A percentile compares a stretch with the other conserved stretches of the same genome.
These are phyloP conservation scores for Micrasema minimum DNA, from an alignment of 1,140 invertebrate genomes.

Conservation along the genomic window DNA sequence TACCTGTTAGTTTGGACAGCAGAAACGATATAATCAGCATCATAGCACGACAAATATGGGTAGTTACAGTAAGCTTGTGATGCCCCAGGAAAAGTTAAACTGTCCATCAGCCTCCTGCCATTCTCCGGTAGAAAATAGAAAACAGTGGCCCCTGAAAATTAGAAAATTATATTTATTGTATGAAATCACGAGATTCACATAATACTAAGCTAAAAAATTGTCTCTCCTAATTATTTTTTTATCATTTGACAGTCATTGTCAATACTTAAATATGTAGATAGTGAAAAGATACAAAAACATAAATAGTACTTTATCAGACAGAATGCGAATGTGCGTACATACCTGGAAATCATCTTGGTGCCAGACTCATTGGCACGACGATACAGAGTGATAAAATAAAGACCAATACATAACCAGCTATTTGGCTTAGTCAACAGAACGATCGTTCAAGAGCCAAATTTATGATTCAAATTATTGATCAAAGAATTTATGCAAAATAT, in stretches of 20 bases:
- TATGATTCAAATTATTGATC: no score
- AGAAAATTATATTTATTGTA: not conserved
- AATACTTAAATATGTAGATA: no score
- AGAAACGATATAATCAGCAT: constrained; percentile 80
- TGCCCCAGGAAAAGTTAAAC: constrained; percentile 85
- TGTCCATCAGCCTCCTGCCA: constrained; percentile 86
- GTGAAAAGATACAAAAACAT: no score
- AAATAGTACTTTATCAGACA: no score
- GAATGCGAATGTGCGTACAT: no score
- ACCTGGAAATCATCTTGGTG: constrained; percentile 90
- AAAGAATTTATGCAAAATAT: not conserved
- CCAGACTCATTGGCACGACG: constrained; percentile 85
- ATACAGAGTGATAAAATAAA: constrained; percentile 90
- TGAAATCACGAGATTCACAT: no score
- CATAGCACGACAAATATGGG: constrained; percentile 84
- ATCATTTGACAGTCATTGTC: no score
- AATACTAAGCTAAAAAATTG: no score
- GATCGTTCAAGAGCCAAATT: constrained; percentile 79
- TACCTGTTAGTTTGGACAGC: constrained; percentile 82
- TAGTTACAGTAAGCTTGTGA: constrained; percentile 88
- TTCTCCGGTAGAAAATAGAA: constrained; percentile 90
- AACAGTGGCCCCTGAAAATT: constrained; percentile 83
- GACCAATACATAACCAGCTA: constrained; percentile 89
- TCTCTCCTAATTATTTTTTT: no score
- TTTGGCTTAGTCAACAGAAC: constrained; percentile 87